Percentiles rank a stretch among this genome's conserved stretches.
Evolutionary conservation across 2,888 invertebrate genomes (phyloP).

Genomic region (Alcis repandata): DNA sequence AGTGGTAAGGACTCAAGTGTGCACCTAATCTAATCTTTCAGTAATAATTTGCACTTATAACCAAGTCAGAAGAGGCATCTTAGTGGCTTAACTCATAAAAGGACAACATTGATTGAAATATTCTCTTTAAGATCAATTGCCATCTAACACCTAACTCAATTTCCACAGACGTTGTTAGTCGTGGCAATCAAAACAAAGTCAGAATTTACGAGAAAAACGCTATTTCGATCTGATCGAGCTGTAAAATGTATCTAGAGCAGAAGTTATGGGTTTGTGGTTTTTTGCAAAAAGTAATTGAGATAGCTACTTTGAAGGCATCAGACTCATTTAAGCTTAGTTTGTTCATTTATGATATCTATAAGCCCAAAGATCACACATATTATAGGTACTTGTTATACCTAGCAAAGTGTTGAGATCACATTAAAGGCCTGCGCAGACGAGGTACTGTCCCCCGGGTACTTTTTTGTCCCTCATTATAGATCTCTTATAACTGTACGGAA

Average conservation of each 20-base stretch:
- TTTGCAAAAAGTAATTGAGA: conserved; percentile 26
- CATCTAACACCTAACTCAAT: conserved; percentile 3
- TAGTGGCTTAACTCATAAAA: background rate
- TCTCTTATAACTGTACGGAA: no score
- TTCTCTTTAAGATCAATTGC: background rate
- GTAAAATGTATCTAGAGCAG: conserved; percentile 39
- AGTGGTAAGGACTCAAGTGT: background rate
- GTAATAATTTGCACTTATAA: background rate
- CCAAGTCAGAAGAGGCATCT: background rate
- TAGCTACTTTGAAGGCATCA: no score
- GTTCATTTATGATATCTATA: background rate
- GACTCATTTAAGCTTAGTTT: background rate
- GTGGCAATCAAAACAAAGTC: conserved; percentile 11
- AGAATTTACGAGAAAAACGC: conserved; percentile 23
- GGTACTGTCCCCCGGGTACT: no score
- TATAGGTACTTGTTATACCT: no score
- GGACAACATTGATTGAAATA: background rate
- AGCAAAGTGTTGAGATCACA: no score
- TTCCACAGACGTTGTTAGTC: conserved; percentile 3
- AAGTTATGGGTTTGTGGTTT: conserved; percentile 45
- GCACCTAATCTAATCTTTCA: background rate
- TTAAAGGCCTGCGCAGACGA: no score
- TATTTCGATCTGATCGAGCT: conserved; percentile 39
- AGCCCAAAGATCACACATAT: no score
- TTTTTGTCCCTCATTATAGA: no score